These are phyloP conservation scores for Coboldia fuscipes DNA, from an alignment of 1,140 invertebrate species.

Conservation along the genomic window DNA sequence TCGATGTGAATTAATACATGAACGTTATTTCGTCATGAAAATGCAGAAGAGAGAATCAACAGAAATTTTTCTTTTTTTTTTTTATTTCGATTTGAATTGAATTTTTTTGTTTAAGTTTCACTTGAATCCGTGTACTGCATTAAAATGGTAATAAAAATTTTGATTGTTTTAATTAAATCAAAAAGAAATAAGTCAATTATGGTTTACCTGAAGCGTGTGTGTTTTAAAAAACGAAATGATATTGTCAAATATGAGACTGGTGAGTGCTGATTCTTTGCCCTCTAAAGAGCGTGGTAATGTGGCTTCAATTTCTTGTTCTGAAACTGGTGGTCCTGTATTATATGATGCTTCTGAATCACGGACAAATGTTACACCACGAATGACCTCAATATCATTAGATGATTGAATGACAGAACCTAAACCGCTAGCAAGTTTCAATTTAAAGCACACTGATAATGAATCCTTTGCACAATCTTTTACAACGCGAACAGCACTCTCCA, in stretches of 20 bases:
- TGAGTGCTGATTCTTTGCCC: slow-evolving; percentile 47
- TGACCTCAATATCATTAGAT: slow-evolving; percentile 32
- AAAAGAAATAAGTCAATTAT: too few relatives aligned
- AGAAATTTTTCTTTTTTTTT: too few relatives aligned
- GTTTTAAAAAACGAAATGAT: slow-evolving; percentile 47
- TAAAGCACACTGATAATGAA: slow-evolving; percentile 48
- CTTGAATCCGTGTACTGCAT: too few relatives aligned
- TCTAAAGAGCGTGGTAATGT: slow-evolving; percentile 40
- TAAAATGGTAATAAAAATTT: too few relatives aligned
- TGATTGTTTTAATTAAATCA: too few relatives aligned
- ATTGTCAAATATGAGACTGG: slow-evolving; percentile 49
- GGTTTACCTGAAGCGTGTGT: slow-evolving; percentile 47
- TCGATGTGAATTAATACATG: too few relatives aligned
- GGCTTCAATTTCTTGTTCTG: slow-evolving; percentile 37
- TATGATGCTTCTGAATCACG: slow-evolving; percentile 25
- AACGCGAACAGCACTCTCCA: too few relatives aligned
- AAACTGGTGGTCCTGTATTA: slow-evolving; percentile 14
- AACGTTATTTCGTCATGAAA: too few relatives aligned
- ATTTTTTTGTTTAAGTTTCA: too few relatives aligned
- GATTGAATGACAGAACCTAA: slow-evolving; percentile 44
- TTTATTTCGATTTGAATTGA: too few relatives aligned
- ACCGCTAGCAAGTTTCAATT: slow-evolving; percentile 47
- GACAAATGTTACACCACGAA: slow-evolving; percentile 48
- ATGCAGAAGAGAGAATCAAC: too few relatives aligned
- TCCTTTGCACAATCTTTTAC: slow-evolving; percentile 52